Percentiles rank a stretch among this genome's conserved stretches.
phyloP scores from a whole-genome alignment of 2,888 invertebrate genomes.

The Parelbella ahira region DNA sequence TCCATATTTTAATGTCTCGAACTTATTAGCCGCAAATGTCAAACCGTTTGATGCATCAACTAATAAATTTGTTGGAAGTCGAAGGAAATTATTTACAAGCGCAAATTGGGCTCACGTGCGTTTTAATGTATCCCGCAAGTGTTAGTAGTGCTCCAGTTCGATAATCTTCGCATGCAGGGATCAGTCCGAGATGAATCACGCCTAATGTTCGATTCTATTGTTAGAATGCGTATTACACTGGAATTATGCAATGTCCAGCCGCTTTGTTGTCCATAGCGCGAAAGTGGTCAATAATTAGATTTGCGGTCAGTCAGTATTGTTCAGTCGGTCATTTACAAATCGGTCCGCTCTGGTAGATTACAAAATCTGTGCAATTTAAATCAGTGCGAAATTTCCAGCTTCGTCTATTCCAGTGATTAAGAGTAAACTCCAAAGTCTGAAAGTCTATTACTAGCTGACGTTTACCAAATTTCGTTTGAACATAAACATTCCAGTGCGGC shows the following conservation, averaged over 20 bases:
- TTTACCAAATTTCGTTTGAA: conserved; percentile 18
- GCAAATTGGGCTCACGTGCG: conserved; percentile 79
- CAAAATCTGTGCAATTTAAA: conserved; percentile 6
- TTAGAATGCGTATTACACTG: conserved; percentile 65
- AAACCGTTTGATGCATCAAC: conserved; percentile 72
- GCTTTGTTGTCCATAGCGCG: conserved; percentile 42
- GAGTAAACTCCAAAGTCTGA: conserved; percentile 3
- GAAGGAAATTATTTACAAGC: conserved; percentile 60
- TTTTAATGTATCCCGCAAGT: conserved; percentile 75
- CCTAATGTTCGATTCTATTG: conserved; percentile 69
- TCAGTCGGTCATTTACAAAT: conserved; percentile 8
- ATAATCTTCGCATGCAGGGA: conserved; percentile 75
- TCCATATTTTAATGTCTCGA: conserved; percentile 62
- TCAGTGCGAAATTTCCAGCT: conserved; percentile 2
- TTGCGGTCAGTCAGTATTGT: conserved; percentile 22
- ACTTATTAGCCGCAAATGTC: conserved; percentile 70
- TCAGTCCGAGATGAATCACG: conserved; percentile 72
- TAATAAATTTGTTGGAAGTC: conserved; percentile 70
- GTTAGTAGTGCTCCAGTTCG: conserved; percentile 76
- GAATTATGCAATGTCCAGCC: conserved; percentile 66
- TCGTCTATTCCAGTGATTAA: neutral
- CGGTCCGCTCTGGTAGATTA: conserved; percentile 17
- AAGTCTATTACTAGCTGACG: conserved; percentile 2
- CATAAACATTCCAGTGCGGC: conserved; percentile 25
- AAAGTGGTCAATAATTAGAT: conserved; percentile 28